Evolutionary conservation across 1,140 invertebrate genomes (phyloP).

Genomic region (Zaprionus ghesquierei): DNA sequence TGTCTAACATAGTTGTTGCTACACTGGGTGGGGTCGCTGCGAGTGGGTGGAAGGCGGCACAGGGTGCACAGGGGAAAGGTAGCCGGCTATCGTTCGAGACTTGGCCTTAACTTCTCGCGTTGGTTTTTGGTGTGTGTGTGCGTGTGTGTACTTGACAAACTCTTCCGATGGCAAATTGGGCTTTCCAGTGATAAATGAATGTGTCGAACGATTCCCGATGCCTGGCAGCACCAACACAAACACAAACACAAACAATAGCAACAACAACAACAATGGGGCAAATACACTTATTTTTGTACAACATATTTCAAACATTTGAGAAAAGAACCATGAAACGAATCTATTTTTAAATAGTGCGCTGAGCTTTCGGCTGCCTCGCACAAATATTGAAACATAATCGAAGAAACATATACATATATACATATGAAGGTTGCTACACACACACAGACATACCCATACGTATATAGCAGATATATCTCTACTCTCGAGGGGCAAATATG

Average conservation of each 20-base stretch:
- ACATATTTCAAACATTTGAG: constrained; percentile 75
- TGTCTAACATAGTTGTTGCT: not conserved
- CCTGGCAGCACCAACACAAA: not conserved
- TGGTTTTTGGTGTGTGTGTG: not conserved
- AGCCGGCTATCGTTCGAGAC: constrained; percentile 5
- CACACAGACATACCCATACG: constrained; percentile 3
- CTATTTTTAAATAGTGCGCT: constrained; percentile 71
- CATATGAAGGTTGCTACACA: not conserved
- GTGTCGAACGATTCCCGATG: constrained; percentile 25
- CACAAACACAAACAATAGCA: constrained; percentile 6
- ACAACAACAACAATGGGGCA: not conserved
- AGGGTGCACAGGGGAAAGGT: not conserved
- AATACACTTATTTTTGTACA: constrained; percentile 69
- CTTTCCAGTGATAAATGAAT: constrained; percentile 43
- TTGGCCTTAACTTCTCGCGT: constrained; percentile 11
- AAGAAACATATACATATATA: constrained; percentile 54
- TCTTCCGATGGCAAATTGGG: not conserved
- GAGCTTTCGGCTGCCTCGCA: constrained; percentile 62
- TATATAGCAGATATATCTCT: constrained; percentile 18
- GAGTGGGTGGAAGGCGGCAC: not conserved
- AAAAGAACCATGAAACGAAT: constrained; percentile 75
- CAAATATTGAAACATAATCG: constrained; percentile 80
- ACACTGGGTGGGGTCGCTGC: not conserved
- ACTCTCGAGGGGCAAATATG: constrained; percentile 3
- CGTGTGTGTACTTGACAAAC: not conserved